Base-by-base conservation (phyloP, 2,113 vertebrate species). In the Verasper variegatus region DNA sequence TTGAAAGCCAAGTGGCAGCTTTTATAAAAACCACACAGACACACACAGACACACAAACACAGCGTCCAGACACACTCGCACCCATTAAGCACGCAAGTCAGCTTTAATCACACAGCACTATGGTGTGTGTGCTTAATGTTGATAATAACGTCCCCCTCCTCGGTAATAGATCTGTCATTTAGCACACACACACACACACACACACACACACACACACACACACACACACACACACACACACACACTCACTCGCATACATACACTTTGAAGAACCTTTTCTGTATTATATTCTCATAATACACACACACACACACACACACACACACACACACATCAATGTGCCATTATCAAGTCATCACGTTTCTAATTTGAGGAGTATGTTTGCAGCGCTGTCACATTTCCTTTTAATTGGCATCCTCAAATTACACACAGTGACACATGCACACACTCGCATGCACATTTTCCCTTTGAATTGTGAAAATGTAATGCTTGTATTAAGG, bases 101-200 rank as follows among this genome's bases (percentile, higher is more conserved):
- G 84, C 84, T 88, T 92, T 91, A 91, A 88, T 88, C 82, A 85
- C 78, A 78, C 68, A 18, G 74, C 45, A 40, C 67, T 67, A 68
- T 66, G 3, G 56, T 66, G 82, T 84, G 78, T 47, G 56, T 20
- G 66, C 71, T 72, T 84, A 88, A 87, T 79, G 78, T 87, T 84
- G 68, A 86, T 89, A 92, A 90, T 89, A 85, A 88, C 74, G 10
- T 52, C 64, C 68, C 79, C 68, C 64, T 78, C 62, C 51, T 27
- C 76, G 68, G 85, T 91, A 92, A 91, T 92, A 90, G 90, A 91
- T 91, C 86, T 91, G 91, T 88, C 89, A 86, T 83, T 81, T 78
- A 76, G 75, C 80, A 71, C 76, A 82, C 45, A 57, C 45, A 60
- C 52, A 66, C 59, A 60, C 56, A 63, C 49, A 27, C 68, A 51